Conservation (phyloP, 2,888 invertebrate species). For the Drosophila nr. perissopoda region DNA sequence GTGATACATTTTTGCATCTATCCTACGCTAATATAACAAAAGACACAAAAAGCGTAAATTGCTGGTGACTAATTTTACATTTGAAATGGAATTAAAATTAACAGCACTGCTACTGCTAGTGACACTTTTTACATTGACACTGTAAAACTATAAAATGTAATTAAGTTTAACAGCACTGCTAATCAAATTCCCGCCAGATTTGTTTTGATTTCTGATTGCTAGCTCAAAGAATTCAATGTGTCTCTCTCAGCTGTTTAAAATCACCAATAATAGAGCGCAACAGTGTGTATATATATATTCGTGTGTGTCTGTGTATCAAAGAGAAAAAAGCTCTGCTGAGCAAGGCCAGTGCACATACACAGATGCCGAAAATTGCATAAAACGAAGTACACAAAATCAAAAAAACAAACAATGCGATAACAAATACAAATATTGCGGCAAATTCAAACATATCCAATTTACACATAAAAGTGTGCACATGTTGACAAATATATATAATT, state of each 20-base stretch:
- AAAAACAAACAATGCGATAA: slow-evolving; percentile 45
- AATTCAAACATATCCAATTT: slow-evolving; percentile 2
- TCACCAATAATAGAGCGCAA: slow-evolving; percentile 14
- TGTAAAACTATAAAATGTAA: not conserved
- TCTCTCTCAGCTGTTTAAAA: slow-evolving; percentile 29
- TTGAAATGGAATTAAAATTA: not conserved
- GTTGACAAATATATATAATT: not conserved
- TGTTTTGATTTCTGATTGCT: slow-evolving; percentile 10
- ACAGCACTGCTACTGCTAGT: not conserved
- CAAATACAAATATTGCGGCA: slow-evolving; percentile 24
- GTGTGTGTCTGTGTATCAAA: not conserved
- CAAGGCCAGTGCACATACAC: slow-evolving; percentile 25
- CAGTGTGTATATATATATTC: not conserved
- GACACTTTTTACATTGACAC: not conserved
- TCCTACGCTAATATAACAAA: not conserved
- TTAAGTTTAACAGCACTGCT: not conserved
- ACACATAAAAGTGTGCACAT: not conserved
- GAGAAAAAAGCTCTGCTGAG: slow-evolving; percentile 36
- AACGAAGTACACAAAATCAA: slow-evolving; percentile 9
- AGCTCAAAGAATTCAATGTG: not conserved
- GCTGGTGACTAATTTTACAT: not conserved
- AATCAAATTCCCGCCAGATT: not conserved
- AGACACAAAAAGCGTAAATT: not conserved
- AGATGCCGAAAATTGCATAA: slow-evolving; percentile 38
- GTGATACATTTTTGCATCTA: not conserved